Evolutionary conservation across 1,140 invertebrate genomes (phyloP), one percentile per base, ranked within the genome.

Genomic region (Bicyclus anynana): DNA sequence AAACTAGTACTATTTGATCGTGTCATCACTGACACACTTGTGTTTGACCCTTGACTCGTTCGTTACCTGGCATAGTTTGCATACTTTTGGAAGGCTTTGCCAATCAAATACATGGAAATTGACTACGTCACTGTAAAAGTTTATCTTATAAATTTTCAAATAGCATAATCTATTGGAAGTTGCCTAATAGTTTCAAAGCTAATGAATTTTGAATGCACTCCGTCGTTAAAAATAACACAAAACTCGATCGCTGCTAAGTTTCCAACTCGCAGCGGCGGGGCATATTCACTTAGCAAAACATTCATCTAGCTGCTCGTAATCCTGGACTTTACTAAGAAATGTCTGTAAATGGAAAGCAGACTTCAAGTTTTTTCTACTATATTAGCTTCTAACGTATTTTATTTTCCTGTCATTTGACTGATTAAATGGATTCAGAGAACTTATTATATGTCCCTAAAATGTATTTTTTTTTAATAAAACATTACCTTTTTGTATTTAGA

Each of bases 131-230:
- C 2, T 2, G 2, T 7, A 23, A 2, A 7, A 23, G 21, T 27
- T 48, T 48, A 27, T 57, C 37, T 10, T 50, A 16, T 12, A 53
- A 53, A 60, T 52, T 50, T 59, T 51, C 38, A 37, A 23, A 64
- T 46, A 59, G 63, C 71, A 75, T 61, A n/a, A n/a, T n/a, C 72
- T 72, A 78, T 76, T 74, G 65, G 53, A 54, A 57, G 57, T 65
- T 59, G 63, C 17, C 62, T 62, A 63, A 70, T 62, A 62, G 62
- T 79, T 84, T 65, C 55, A 67, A 70, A 80, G 68, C 72, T 83
- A 85, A 85, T 85, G 74, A 85, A 85, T 84, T 80, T 73, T 61
- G 62, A 80, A 80, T 70, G 69, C 71, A 73, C 63, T 67, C 67
- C 16, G 46, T 76, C 73, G 69, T 80, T 84, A 83, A 81, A 87